A percentile compares a stretch with the other conserved stretches of the same genome.
Conservation (phyloP, 2,797 vertebrate species). For the Amphiprion clarkii region DNA sequence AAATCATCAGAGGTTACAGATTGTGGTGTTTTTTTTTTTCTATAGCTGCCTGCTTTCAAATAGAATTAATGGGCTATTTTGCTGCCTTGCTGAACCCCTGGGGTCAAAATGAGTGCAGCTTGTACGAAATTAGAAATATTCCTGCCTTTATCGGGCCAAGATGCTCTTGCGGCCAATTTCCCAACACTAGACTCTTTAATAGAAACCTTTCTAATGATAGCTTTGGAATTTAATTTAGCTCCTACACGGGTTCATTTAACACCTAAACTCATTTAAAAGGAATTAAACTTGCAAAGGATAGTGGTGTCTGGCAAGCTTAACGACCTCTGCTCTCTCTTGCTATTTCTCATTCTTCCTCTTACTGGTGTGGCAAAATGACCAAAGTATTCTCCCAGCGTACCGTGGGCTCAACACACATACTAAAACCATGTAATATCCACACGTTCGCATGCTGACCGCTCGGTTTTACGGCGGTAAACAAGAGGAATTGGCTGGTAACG, state of each 20-base stretch:
- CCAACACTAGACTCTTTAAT: conserved; percentile 78
- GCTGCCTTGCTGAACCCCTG: conserved; percentile 61
- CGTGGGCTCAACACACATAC: neutral
- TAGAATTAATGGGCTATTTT: conserved; percentile 78
- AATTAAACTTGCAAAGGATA: conserved; percentile 73
- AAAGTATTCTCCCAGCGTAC: conserved; percentile 3
- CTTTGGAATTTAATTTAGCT: conserved; percentile 83
- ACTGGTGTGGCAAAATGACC: conserved; percentile 35
- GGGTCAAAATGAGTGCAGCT: conserved; percentile 75
- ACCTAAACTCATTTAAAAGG: conserved; percentile 81
- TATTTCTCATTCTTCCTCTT: conserved; percentile 15
- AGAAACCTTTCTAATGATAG: conserved; percentile 81
- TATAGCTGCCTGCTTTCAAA: conserved; percentile 67
- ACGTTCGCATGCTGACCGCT: neutral
- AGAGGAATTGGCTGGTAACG: conserved; percentile 4
- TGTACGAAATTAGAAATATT: conserved; percentile 77
- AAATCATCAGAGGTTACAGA: conserved; percentile 65
- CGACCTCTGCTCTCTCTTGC: conserved; percentile 29
- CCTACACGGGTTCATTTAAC: conserved; percentile 76
- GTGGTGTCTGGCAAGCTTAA: conserved; percentile 66
- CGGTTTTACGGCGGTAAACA: neutral
- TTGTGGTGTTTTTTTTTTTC: conserved; percentile 63
- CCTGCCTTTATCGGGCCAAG: conserved; percentile 66
- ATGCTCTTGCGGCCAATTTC: conserved; percentile 77
- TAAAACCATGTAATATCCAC: neutral